Conservation (phyloP, 2,113 vertebrate genomes). For the Prochilodus magdalenae region DNA sequence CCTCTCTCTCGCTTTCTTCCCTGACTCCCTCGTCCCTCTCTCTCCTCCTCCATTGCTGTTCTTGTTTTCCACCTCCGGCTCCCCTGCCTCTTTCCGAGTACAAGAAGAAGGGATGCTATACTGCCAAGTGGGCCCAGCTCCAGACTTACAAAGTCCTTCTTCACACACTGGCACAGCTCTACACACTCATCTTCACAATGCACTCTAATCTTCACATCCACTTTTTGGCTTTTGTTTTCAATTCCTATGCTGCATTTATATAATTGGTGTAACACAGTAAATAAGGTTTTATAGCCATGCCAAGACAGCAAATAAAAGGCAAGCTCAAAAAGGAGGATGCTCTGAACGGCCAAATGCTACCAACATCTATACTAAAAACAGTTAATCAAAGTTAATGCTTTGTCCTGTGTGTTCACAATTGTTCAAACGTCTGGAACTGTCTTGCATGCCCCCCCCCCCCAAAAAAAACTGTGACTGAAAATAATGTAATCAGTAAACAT, state of each 20-base stretch:
- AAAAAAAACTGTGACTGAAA: no score
- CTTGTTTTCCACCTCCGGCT: constrained; percentile 14
- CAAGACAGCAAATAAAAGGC: neutral
- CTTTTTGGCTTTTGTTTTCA: constrained; percentile 2
- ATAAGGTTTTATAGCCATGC: neutral
- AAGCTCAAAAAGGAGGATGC: constrained; percentile 29
- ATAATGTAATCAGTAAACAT: no score
- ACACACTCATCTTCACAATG: neutral
- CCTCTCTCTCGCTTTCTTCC: neutral
- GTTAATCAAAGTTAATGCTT: neutral
- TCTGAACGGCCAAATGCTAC: constrained; percentile 16
- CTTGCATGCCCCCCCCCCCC: no score
- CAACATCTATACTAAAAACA: constrained; percentile 36
- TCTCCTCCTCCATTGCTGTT: neutral
- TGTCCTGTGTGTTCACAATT: neutral
- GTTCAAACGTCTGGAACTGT: neutral
- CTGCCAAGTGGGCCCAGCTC: constrained; percentile 17
- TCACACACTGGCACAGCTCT: neutral
- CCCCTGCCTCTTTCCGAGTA: neutral
- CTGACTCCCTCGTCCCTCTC: neutral
- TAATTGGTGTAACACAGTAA: neutral
- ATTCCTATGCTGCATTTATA: neutral
- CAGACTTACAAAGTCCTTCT: neutral
- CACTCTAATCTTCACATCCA: neutral
- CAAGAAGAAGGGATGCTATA: neutral